Evolutionary conservation across 2,113 vertebrate genomes (phyloP).

Genomic region (Xenus cinereus): DNA sequence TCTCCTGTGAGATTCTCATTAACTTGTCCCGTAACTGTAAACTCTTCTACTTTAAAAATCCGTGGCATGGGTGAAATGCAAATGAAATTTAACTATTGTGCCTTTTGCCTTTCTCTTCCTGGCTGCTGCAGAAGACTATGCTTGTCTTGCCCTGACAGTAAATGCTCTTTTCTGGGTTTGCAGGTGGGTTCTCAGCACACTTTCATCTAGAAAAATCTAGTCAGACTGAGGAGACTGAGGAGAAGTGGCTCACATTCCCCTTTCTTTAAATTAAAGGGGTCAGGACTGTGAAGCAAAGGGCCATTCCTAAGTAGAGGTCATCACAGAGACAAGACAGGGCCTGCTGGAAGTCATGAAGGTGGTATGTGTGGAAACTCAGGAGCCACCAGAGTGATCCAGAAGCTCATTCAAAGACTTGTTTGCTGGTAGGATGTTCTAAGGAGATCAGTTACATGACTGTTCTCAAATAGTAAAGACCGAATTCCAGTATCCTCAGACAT

Average conservation of each 20-base stretch:
- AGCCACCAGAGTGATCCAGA: neutral
- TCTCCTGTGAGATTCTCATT: neutral
- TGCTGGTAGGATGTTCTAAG: neutral
- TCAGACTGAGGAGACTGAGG: neutral
- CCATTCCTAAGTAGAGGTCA: rapidly evolving
- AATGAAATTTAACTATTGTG: neutral
- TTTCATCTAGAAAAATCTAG: neutral
- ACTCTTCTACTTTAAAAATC: neutral
- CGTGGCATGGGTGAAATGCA: neutral
- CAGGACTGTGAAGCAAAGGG: neutral
- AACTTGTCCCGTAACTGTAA: neutral
- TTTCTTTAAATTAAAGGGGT: neutral
- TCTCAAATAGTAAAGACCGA: neutral
- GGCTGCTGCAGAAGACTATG: neutral
- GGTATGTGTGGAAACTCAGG: neutral
- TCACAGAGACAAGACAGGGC: neutral
- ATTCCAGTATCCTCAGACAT: neutral
- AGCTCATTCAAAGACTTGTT: neutral
- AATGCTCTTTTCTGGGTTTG: neutral
- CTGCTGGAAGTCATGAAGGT: neutral
- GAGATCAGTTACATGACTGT: neutral
- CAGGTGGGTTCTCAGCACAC: neutral
- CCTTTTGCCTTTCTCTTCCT: neutral
- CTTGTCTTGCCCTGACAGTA: neutral
- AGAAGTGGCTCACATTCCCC: neutral